Percentiles rank a stretch among this genome's conserved stretches.
These are phyloP conservation scores for Frankliniella fusca DNA, from an alignment of 2,888 invertebrate genomes.

Conservation along the genomic window DNA sequence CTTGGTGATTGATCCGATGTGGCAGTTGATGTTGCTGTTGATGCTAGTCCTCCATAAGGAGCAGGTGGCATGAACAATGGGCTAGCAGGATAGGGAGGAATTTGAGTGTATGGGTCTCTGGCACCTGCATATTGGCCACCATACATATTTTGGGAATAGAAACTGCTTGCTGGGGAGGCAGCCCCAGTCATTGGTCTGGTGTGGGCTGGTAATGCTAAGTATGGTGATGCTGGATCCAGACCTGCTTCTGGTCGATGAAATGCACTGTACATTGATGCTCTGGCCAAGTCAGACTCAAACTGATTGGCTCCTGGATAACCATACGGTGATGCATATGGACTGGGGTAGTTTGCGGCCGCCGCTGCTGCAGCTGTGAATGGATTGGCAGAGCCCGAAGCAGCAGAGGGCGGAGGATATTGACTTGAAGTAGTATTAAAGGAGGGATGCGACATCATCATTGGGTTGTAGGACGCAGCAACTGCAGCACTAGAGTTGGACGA, in stretches of 20 bases:
- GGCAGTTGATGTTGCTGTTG: neutral
- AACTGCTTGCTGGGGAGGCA: neutral
- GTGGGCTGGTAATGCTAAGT: slow-evolving; percentile 7
- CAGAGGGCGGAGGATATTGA: neutral
- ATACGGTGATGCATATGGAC: slow-evolving; percentile 20
- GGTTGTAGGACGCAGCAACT: neutral
- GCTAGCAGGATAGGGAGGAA: neutral
- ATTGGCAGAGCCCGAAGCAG: slow-evolving; percentile 32
- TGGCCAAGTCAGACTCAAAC: neutral
- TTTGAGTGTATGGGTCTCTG: neutral
- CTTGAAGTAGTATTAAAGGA: neutral
- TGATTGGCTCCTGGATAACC: neutral
- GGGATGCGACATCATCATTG: neutral
- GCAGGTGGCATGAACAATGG: neutral
- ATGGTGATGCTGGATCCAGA: neutral
- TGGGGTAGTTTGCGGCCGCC: slow-evolving; percentile 32
- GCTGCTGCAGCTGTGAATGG: slow-evolving; percentile 40
- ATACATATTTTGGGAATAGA: neutral
- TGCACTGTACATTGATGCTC: slow-evolving; percentile 23
- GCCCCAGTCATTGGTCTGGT: neutral
- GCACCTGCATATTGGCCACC: neutral
- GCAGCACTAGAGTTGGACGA: neutral
- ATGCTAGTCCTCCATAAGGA: neutral
- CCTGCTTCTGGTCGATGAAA: slow-evolving; percentile 28
- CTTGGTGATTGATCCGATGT: slow-evolving; percentile 1